Evolutionary conservation across 2,888 invertebrate species (phyloP).

Genomic region (Mimachlamys varia): DNA sequence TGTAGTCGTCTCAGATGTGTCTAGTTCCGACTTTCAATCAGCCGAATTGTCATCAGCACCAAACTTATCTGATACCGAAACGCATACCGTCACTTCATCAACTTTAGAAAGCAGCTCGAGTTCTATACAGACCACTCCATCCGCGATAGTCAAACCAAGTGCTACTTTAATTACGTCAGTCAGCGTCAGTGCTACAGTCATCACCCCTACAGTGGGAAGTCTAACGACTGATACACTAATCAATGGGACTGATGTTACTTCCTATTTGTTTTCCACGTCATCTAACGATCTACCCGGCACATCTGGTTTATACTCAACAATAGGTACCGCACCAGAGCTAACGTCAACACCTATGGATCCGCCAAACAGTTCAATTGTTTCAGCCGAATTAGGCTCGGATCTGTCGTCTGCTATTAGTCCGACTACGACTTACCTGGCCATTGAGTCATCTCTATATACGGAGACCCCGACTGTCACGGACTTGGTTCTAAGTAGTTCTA

Average conservation of each 20-base stretch:
- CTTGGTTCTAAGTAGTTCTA: background rate
- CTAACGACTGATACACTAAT: background rate
- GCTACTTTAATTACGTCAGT: background rate
- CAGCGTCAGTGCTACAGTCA: background rate
- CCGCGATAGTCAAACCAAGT: background rate
- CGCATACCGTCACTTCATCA: background rate
- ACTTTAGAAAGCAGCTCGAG: background rate
- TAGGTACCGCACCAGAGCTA: background rate
- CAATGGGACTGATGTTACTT: background rate
- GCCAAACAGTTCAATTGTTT: background rate
- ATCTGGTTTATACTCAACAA: background rate
- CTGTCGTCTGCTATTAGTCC: conserved; percentile 11
- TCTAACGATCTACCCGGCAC: background rate
- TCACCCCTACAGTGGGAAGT: background rate
- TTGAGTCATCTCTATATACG: background rate
- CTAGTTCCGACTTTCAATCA: background rate
- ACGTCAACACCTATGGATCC: background rate
- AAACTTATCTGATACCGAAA: no score
- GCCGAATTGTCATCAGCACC: background rate
- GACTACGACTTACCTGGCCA: background rate
- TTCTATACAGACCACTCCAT: background rate
- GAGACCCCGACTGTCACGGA: background rate
- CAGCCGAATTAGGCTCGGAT: background rate
- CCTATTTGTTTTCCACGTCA: conserved; percentile 21
- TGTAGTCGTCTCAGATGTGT: background rate